Evolutionary conservation across 1,140 invertebrate genomes (phyloP).

Genomic region (Zelostemma sp.): DNA sequence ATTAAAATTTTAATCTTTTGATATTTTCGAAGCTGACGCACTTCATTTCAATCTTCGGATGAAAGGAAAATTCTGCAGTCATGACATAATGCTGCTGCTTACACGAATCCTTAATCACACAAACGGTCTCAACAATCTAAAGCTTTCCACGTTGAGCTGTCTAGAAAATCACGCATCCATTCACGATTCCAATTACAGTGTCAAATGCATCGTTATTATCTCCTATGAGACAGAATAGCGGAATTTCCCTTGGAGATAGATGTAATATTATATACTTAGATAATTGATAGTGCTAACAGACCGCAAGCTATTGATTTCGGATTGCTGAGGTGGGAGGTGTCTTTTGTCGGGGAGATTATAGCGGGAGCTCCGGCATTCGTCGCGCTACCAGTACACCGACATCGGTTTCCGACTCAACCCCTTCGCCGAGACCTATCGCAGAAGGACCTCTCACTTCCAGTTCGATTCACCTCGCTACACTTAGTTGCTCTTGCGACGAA

Average conservation of each 20-base stretch:
- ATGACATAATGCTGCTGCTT: too few relatives aligned
- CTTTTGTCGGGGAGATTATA: constrained; percentile 61
- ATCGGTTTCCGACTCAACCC: constrained; percentile 26
- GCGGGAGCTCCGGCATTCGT: constrained; percentile 42
- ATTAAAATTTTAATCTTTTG: too few relatives aligned
- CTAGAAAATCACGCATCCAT: background rate
- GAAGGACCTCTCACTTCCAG: constrained; percentile 29
- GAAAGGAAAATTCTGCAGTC: too few relatives aligned
- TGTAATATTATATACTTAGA: constrained; percentile 42
- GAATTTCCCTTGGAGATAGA: constrained; percentile 30
- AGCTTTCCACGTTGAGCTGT: background rate
- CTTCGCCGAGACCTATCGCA: constrained; percentile 6
- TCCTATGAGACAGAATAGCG: constrained; percentile 27
- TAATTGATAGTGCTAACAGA: constrained; percentile 58
- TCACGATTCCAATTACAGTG: constrained; percentile 6
- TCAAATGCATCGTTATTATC: constrained; percentile 34
- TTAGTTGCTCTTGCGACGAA: constrained; percentile 26
- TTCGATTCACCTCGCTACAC: constrained; percentile 34
- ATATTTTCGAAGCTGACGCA: too few relatives aligned
- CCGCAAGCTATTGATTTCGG: constrained; percentile 61
- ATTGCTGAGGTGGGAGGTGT: constrained; percentile 52
- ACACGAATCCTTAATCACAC: too few relatives aligned
- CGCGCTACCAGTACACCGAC: constrained; percentile 29
- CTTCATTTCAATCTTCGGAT: too few relatives aligned
- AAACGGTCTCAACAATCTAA: background rate